phyloP scores from a whole-genome alignment of 2,888 invertebrate genomes.

The Magallana nippona region DNA sequence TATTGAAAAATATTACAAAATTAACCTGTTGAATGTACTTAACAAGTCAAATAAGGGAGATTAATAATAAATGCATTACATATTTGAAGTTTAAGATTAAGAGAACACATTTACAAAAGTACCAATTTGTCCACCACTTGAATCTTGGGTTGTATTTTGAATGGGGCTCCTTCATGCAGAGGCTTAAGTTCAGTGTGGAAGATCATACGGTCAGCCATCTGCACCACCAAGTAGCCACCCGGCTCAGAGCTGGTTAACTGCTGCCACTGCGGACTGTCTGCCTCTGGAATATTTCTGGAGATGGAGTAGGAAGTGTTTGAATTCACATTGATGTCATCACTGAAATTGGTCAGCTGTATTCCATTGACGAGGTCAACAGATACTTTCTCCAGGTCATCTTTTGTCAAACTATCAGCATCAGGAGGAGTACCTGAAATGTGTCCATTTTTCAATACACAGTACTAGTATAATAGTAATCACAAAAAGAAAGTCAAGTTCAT shows the following conservation, averaged over 20 bases:
- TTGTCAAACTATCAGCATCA: slow-evolving; percentile 26
- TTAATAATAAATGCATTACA: no score
- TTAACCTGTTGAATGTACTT: no score
- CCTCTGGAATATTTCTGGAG: background rate
- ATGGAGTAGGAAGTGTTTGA: background rate
- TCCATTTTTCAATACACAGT: no score
- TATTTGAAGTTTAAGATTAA: no score
- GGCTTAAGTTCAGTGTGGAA: slow-evolving; percentile 45
- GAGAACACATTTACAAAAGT: background rate
- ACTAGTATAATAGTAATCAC: no score
- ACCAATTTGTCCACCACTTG: slow-evolving; percentile 46
- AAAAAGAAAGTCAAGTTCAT: no score
- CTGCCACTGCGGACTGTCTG: background rate
- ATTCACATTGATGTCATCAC: background rate
- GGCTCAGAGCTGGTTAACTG: background rate
- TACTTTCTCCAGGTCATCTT: slow-evolving; percentile 34
- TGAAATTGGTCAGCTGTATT: slow-evolving; percentile 45
- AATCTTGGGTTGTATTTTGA: slow-evolving; percentile 51
- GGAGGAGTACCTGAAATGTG: background rate
- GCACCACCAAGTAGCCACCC: slow-evolving; percentile 38
- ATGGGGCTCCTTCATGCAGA: slow-evolving; percentile 45
- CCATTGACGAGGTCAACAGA: slow-evolving; percentile 42
- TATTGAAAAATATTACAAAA: no score
- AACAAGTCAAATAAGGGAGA: no score
- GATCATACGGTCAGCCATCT: slow-evolving; percentile 39